A percentile compares a stretch with the other conserved stretches of the same genome.
Evolutionary conservation across 1,140 invertebrate species (phyloP).

Genomic region (Drosophila pandora): DNA sequence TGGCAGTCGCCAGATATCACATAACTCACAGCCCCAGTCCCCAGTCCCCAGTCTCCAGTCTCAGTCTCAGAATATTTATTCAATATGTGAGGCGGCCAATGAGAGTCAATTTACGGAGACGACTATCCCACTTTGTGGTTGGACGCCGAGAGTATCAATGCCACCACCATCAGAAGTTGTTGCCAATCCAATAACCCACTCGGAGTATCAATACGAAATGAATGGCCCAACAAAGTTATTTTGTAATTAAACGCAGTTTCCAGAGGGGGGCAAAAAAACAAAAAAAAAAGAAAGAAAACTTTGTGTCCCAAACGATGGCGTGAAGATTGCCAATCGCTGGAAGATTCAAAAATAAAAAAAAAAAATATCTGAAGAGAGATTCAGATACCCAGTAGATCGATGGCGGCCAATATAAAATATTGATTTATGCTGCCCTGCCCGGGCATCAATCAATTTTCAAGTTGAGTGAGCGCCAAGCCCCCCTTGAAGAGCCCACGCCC

Average conservation of each 20-base stretch:
- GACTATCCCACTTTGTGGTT: slow-evolving; percentile 12
- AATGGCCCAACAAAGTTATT: slow-evolving; percentile 10
- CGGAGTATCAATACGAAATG: slow-evolving; percentile 2
- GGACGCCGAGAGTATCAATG: background rate
- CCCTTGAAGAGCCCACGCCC: slow-evolving; percentile 39
- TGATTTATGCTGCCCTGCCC: slow-evolving; percentile 54
- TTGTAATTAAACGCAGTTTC: slow-evolving; percentile 40
- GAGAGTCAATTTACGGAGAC: slow-evolving; percentile 28
- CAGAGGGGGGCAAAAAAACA: background rate
- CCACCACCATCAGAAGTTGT: background rate
- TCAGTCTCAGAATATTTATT: slow-evolving; percentile 12
- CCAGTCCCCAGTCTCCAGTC: background rate
- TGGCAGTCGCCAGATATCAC: background rate
- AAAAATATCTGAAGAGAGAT: background rate
- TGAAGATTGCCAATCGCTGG: slow-evolving; percentile 45
- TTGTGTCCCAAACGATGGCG: slow-evolving; percentile 47
- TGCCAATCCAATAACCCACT: background rate
- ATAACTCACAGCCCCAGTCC: slow-evolving; percentile 18
- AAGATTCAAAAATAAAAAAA: slow-evolving; percentile 8
- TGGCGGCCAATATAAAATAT: slow-evolving; percentile 59
- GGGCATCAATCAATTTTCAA: slow-evolving; percentile 74
- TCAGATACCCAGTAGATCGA: slow-evolving; percentile 17
- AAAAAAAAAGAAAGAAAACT: background rate
- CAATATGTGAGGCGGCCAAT: slow-evolving; percentile 21
- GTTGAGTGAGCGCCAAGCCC: slow-evolving; percentile 61